Percentiles rank a stretch among this genome's conserved stretches.
These are phyloP conservation scores for Sisor rabdophorus DNA, from an alignment of 2,113 vertebrate genomes.

Conservation along the genomic window DNA sequence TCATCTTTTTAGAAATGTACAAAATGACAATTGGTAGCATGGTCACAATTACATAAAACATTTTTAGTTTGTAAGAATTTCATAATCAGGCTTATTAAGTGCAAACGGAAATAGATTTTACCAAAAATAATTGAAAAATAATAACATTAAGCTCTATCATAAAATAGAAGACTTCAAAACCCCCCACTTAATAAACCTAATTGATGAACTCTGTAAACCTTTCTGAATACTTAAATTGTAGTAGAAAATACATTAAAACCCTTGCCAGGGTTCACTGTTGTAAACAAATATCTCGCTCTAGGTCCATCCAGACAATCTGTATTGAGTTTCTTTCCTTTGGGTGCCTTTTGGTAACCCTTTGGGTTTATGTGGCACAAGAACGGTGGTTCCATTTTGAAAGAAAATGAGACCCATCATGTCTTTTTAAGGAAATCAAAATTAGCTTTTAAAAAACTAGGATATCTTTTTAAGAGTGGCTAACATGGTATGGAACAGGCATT, in stretches of 20 bases:
- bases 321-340: not conserved
- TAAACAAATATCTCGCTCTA: not conserved
- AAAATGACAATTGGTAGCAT: not conserved
- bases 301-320: not conserved
- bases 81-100: slow-evolving; percentile 1
- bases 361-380: not conserved
- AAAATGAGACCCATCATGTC: not conserved
- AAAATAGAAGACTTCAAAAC: too few relatives aligned
- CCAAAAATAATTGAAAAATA: not conserved
- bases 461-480: slow-evolving; percentile 53
- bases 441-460: not conserved
- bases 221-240: not conserved
- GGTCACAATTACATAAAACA: not conserved
- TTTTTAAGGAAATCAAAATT: not conserved
- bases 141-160: not conserved
- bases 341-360: not conserved
- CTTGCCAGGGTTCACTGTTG: not conserved
- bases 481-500: slow-evolving; percentile 53
- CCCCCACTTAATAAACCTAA: too few relatives aligned
- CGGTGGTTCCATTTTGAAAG: not conserved
- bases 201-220: too few relatives aligned
- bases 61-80: not conserved
- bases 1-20: not conserved
- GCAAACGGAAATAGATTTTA: slow-evolving; percentile 19
- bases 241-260: not conserved